These are phyloP conservation scores for Lycodopsis pacificus DNA, from an alignment of 2,797 vertebrate species.

Conservation along the genomic window DNA sequence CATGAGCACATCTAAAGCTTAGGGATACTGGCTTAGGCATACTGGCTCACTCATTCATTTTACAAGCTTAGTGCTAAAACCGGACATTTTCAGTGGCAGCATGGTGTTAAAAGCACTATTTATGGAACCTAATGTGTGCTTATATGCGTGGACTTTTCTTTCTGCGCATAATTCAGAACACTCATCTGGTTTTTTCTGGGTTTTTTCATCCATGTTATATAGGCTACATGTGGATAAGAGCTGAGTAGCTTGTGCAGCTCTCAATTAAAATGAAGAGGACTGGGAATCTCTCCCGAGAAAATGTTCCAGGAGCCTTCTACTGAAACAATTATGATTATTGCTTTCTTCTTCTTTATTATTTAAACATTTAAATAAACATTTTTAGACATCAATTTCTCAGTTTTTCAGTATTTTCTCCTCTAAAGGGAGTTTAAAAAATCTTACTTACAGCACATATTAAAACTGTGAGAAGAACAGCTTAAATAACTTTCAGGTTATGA, in stretches of 20 bases:
- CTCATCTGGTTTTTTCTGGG: slow-evolving; percentile 53
- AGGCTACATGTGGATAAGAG: slow-evolving; percentile 41
- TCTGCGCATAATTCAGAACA: slow-evolving; percentile 65
- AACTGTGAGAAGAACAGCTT: slow-evolving; percentile 8
- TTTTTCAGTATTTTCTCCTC: background rate
- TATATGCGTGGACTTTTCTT: slow-evolving; percentile 65
- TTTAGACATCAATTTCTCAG: background rate
- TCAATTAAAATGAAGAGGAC: slow-evolving; percentile 36
- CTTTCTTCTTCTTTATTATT: slow-evolving; percentile 18
- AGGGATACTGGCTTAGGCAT: slow-evolving; percentile 72
- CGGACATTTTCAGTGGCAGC: slow-evolving; percentile 58
- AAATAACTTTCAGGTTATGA: slow-evolving; percentile 36
- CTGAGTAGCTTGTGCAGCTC: slow-evolving; percentile 41
- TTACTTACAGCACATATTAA: background rate
- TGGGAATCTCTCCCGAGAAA: slow-evolving; percentile 22
- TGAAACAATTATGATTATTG: slow-evolving; percentile 27
- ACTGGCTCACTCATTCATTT: slow-evolving; percentile 75
- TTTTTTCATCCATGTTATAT: slow-evolving; percentile 46
- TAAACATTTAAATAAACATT: background rate
- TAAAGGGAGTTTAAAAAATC: background rate
- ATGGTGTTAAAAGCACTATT: slow-evolving; percentile 75
- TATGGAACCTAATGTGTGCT: slow-evolving; percentile 74
- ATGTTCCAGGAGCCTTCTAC: slow-evolving; percentile 1
- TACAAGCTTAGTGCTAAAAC: slow-evolving; percentile 76
- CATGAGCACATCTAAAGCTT: slow-evolving; percentile 76